Percentiles rank a stretch among this genome's conserved stretches.
Conservation (phyloP, 1,140 invertebrate genomes). For the Coptotermes formosanus region DNA sequence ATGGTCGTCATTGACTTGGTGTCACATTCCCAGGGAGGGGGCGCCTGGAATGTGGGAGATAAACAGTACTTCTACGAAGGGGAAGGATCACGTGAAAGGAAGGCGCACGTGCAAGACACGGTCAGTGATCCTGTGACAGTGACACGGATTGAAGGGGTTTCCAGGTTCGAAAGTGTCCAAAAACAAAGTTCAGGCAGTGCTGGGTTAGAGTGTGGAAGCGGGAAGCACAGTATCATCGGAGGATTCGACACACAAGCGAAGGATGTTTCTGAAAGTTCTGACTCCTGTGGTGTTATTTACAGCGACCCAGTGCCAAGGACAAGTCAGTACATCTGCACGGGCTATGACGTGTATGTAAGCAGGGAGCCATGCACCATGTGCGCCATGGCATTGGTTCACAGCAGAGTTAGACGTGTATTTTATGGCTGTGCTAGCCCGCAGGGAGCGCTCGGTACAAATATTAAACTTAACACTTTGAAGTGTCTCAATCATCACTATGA, state of each 20-base stretch:
- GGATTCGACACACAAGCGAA: background rate
- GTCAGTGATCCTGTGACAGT: background rate
- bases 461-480: conserved; percentile 73
- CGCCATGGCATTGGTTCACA: conserved; percentile 91
- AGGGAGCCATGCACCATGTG: conserved; percentile 92
- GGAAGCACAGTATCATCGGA: too few species aligned
- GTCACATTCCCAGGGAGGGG: conserved; percentile 76
- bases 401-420: conserved; percentile 78
- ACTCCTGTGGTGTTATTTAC: background rate
- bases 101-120: background rate
- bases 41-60: conserved; percentile 58
- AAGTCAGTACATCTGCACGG: conserved; percentile 83
- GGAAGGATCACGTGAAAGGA: background rate
- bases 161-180: background rate
- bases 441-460: conserved; percentile 70
- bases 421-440: conserved; percentile 60
- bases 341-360: conserved; percentile 80
- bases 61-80: background rate
- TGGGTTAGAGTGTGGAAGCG: too few species aligned
- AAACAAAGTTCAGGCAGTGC: background rate
- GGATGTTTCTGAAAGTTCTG: background rate
- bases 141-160: background rate
- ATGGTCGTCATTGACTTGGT: conserved; percentile 87
- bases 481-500: conserved; percentile 91
- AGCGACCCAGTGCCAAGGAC: background rate